These are phyloP conservation scores for Lampris megalopsis DNA, from an alignment of 2,113 vertebrate genomes.

Conservation along the genomic window DNA sequence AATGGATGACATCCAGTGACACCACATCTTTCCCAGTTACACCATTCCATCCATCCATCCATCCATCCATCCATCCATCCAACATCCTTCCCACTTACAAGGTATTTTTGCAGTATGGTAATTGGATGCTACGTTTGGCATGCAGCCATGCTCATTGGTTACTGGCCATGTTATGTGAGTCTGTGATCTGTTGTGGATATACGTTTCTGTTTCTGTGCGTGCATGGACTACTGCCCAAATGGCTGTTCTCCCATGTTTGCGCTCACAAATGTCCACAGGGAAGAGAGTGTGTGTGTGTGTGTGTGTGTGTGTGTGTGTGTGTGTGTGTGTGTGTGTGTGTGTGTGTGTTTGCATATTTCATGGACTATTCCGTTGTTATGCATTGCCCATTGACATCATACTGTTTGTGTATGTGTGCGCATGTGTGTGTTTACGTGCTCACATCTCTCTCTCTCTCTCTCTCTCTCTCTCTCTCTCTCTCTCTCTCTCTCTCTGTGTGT, in stretches of 20 bases:
- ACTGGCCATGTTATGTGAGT: constrained; percentile 17
- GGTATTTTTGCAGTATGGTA: too few species aligned
- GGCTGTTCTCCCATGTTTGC: not conserved
- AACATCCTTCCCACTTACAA: too few species aligned
- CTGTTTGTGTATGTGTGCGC: not conserved
- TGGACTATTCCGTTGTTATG: not conserved
- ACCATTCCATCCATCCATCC: too few species aligned
- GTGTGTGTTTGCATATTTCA: not conserved
- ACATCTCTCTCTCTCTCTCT: too few species aligned
- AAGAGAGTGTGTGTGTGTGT: not conserved
- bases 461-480: too few species aligned
- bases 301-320: not conserved
- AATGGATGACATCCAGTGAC: not conserved
- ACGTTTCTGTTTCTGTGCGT: not conserved
- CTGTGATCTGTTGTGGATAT: not conserved
- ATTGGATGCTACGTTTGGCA: constrained; percentile 2
- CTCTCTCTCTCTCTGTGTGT: not conserved
- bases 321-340: not conserved
- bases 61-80: too few species aligned
- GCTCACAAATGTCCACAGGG: not conserved
- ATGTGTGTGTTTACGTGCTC: too few species aligned
- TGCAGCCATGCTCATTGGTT: constrained; percentile 15
- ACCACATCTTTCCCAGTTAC: too few species aligned
- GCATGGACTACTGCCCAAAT: not conserved
- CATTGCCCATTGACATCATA: not conserved